Conservation (phyloP, 1,140 invertebrate species). For the Portunus trituberculatus region DNA sequence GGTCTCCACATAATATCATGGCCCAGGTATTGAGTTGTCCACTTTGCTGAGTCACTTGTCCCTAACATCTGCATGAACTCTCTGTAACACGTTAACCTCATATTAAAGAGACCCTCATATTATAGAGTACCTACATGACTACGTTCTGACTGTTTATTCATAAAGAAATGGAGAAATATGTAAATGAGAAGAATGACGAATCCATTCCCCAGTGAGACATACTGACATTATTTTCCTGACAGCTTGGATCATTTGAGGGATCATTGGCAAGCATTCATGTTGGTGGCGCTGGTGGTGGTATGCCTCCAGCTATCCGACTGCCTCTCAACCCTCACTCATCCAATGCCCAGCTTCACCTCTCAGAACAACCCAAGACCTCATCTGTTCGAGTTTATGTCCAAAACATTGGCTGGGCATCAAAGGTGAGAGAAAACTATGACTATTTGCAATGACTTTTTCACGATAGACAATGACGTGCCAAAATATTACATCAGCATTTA, state of each 20-base stretch:
- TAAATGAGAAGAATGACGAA: too few species aligned
- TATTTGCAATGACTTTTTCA: too few species aligned
- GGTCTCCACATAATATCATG: conserved; percentile 49
- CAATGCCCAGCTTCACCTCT: neutral
- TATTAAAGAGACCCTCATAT: too few species aligned
- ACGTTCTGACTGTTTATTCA: too few species aligned
- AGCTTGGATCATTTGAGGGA: conserved; percentile 67
- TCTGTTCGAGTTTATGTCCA: conserved; percentile 49
- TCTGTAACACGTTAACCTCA: too few species aligned
- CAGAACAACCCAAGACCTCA: neutral
- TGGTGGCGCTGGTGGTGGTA: neutral
- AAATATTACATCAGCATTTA: too few species aligned
- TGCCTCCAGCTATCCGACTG: neutral
- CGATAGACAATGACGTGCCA: too few species aligned
- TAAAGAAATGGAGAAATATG: too few species aligned
- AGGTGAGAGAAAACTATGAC: conserved; percentile 30
- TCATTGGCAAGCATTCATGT: conserved; percentile 46
- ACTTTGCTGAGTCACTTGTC: too few species aligned
- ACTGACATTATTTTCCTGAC: neutral
- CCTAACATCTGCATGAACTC: too few species aligned
- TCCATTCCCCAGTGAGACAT: too few species aligned
- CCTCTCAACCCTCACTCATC: conserved; percentile 32
- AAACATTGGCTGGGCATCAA: conserved; percentile 64
- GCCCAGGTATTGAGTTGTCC: conserved; percentile 51
- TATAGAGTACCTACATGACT: too few species aligned